These are phyloP conservation scores for Falco cherrug DNA, from an alignment of 2,797 vertebrate species.

Conservation along the genomic window DNA sequence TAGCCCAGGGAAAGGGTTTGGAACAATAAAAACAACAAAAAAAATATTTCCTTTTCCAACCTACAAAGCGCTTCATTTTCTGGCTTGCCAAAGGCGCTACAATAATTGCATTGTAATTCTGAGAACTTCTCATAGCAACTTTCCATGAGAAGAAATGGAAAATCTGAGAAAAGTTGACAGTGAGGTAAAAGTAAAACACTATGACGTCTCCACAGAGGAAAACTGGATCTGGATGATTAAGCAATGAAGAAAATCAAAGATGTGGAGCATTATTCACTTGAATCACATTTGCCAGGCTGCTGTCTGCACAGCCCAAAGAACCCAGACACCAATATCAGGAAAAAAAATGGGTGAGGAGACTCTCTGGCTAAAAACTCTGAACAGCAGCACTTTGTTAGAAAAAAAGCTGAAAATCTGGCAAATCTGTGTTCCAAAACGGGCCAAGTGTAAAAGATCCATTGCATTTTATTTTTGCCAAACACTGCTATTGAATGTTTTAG, in stretches of 20 bases:
- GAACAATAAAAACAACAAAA: neutral
- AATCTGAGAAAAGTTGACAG: neutral
- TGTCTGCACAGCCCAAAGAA: neutral
- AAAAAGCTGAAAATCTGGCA: neutral
- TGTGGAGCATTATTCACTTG: neutral
- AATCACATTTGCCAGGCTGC: neutral
- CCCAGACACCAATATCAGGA: neutral
- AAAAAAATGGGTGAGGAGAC: neutral
- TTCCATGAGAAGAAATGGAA: neutral
- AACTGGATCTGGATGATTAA: neutral
- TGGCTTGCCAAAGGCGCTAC: neutral
- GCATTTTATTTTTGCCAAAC: neutral
- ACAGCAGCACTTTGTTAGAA: neutral
- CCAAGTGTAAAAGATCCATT: neutral
- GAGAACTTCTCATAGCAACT: neutral
- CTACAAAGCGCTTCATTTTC: neutral
- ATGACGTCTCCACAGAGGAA: neutral
- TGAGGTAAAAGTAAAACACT: neutral
- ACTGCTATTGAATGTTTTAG: neutral
- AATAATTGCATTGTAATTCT: neutral
- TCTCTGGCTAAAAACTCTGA: neutral
- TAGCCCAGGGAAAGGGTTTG: neutral
- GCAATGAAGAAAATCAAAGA: neutral
- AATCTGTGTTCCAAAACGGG: neutral
- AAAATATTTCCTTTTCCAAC: neutral